Conservation (phyloP, 2,888 invertebrate genomes). For the Nymphalis urticae region DNA sequence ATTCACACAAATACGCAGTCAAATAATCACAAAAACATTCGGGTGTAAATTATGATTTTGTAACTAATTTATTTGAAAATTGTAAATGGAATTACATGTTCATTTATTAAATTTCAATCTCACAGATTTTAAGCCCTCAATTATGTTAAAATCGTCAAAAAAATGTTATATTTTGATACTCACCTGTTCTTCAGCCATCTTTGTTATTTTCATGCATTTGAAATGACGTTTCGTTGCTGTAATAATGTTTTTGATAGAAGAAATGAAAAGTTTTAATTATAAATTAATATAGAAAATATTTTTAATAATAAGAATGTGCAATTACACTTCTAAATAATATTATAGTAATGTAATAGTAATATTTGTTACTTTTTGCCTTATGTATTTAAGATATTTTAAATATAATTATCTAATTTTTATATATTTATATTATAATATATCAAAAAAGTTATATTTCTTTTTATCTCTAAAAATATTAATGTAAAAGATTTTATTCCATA, state of each 20-base stretch:
- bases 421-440: no score
- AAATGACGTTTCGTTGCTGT: constrained; percentile 60
- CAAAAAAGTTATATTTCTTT: no score
- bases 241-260: constrained; percentile 17
- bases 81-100: background rate
- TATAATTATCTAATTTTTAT: no score
- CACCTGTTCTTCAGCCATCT: constrained; percentile 91
- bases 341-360: no score
- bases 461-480: no score
- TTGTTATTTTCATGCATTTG: constrained; percentile 81
- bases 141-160: constrained; percentile 64
- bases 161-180: constrained; percentile 79
- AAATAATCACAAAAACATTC: constrained; percentile 28
- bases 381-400: no score
- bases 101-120: background rate
- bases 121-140: constrained; percentile 27
- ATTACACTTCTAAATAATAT: no score
- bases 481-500: no score
- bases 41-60: background rate
- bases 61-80: constrained; percentile 9
- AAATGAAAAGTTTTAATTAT: constrained; percentile 5
- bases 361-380: no score
- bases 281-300: background rate
- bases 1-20: constrained; percentile 34
- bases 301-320: background rate